Base-by-base conservation (phyloP, 1,140 invertebrate species). In the Teleogryllus occipitalis region DNA sequence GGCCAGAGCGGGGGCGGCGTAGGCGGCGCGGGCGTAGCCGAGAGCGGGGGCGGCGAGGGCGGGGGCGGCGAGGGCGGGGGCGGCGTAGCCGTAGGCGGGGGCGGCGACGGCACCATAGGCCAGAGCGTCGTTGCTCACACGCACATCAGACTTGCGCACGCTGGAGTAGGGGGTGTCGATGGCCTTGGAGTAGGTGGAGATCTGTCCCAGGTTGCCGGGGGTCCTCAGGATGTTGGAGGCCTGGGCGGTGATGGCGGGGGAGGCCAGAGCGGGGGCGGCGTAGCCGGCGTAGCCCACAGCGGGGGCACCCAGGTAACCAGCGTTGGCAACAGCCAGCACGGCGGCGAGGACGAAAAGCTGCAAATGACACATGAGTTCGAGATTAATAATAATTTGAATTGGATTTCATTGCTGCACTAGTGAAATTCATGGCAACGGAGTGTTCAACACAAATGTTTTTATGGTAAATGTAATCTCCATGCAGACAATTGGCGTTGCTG, bases 1-100 rank as follows among this genome's bases (percentile, higher is more conserved):
- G 21, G 78, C 74, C 10, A n/a, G 47, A 83, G 83, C 81, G 65
- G n/a, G 85, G 85, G 83, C 84, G 22, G 84, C 84, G 47, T 83
- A 80, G 8, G 77, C 81, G 54, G 72, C 39, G 15, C 82, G 80
- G 49, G 85, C 84, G 18, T 84, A 65, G 21, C 83, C 84, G 27
- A 82, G 80, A 47, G 82, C 81, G 48, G 82, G 73, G 39, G 84
- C 83, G 49, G 85, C 84, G 15, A 72, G 18, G 15, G 80, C 74
- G 27, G 47, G 18, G n/a, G 77, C 78, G 21, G 74, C 18, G 27
- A 72, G 15, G 83, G 84, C 77, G 48, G 82, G 73, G 39, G 84
- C 83, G 49, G 85, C 84, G 15, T 84, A 72, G 18, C 82, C 81
- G n/a, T 80, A 81, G 15, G 80, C 74, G 27, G 47, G 18, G n/a